A percentile compares a stretch with the other conserved stretches of the same genome.
These are phyloP conservation scores for Hoplostethus atlanticus DNA, from an alignment of 2,797 vertebrate species.

Conservation along the genomic window DNA sequence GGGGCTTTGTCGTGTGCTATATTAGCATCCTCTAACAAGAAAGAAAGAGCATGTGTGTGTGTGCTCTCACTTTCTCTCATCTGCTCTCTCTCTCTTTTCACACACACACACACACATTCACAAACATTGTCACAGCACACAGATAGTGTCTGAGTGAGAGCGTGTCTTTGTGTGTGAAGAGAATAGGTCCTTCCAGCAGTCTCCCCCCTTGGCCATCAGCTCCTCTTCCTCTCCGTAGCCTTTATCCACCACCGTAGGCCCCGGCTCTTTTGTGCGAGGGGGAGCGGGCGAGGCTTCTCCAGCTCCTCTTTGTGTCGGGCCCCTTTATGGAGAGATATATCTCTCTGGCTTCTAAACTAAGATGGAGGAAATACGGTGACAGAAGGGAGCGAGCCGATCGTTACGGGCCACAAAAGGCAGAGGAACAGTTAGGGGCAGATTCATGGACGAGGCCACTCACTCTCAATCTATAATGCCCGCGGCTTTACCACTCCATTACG, in stretches of 20 bases:
- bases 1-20: constrained; percentile 72
- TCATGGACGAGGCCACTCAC: constrained; percentile 75
- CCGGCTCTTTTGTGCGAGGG: constrained; percentile 74
- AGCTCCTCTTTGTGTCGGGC: constrained; percentile 71
- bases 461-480: constrained; percentile 80
- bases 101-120: constrained; percentile 46
- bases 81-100: neutral
- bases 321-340: constrained; percentile 82
- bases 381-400: constrained; percentile 75
- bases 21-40: constrained; percentile 79
- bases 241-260: constrained; percentile 73
- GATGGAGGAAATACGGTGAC: constrained; percentile 84
- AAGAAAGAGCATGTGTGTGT: constrained; percentile 35
- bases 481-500: constrained; percentile 84
- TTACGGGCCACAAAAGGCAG: constrained; percentile 81
- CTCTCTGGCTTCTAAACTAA: constrained; percentile 77
- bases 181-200: constrained; percentile 75
- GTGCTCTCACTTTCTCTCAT: neutral
- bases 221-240: constrained; percentile 66
- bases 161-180: constrained; percentile 76
- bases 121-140: constrained; percentile 49
- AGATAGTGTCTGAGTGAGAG: constrained; percentile 80
- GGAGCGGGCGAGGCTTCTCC: constrained; percentile 59
- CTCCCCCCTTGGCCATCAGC: constrained; percentile 61
- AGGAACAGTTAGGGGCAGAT: constrained; percentile 82